Evolutionary conservation across 2,797 vertebrate genomes (phyloP).

Genomic region (Sebastolobus altivelis): DNA sequence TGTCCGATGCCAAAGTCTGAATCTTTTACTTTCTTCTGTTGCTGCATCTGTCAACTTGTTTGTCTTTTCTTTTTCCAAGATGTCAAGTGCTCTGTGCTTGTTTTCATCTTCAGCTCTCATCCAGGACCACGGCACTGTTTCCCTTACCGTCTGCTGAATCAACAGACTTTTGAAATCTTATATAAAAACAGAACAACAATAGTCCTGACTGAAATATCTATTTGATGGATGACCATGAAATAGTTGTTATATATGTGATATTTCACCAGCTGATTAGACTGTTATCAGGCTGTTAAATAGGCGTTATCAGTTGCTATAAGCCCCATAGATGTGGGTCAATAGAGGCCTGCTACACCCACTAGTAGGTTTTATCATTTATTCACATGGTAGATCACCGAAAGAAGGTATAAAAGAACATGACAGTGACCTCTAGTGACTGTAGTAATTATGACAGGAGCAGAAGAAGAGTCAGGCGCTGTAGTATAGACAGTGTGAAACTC

Average conservation of each 20-base stretch:
- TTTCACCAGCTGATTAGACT: not conserved
- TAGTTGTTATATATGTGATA: not conserved
- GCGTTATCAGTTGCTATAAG: no score
- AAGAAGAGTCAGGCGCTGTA: no score
- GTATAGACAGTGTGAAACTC: no score
- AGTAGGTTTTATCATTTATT: no score
- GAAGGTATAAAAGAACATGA: no score
- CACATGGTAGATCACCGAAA: no score
- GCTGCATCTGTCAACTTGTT: constrained; percentile 30
- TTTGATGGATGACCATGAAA: not conserved
- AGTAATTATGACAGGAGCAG: no score
- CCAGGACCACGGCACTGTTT: not conserved
- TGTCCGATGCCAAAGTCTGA: constrained; percentile 8
- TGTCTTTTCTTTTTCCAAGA: constrained; percentile 14
- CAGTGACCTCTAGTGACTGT: no score
- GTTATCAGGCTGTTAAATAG: no score
- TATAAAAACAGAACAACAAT: not conserved
- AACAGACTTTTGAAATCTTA: not conserved
- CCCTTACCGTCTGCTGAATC: not conserved
- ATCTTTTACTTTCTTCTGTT: constrained; percentile 23
- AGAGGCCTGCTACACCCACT: no score
- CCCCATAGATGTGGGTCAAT: no score
- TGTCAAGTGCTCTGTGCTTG: constrained; percentile 9
- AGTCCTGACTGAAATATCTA: not conserved
- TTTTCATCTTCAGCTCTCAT: constrained; percentile 5